phyloP scores from a whole-genome alignment of 2,797 vertebrate genomes.

The Enteromius unitaeniatus region DNA sequence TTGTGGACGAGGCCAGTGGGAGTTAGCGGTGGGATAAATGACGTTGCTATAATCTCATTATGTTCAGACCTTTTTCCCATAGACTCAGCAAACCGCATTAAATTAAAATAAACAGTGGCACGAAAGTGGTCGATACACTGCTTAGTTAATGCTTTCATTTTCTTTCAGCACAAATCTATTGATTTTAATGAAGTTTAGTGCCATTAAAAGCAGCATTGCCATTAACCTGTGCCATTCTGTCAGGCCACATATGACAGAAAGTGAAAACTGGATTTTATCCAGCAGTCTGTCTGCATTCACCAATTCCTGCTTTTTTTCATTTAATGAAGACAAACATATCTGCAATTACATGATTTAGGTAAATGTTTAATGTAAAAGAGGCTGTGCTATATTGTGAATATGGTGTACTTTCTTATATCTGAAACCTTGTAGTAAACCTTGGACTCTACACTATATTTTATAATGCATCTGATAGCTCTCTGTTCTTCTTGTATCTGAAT shows the following conservation, averaged over 20 bases:
- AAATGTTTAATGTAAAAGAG: not conserved
- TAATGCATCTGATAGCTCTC: not conserved
- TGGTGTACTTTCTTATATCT: not conserved
- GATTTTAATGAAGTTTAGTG: conserved; percentile 48
- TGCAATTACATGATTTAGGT: not conserved
- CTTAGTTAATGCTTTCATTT: conserved; percentile 40
- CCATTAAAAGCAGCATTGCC: conserved; percentile 43
- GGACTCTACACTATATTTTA: not conserved
- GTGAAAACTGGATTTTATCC: conserved; percentile 24
- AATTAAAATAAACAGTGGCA: conserved; percentile 24
- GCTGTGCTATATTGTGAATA: not conserved
- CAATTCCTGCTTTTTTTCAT: not conserved
- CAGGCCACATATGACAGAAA: conserved; percentile 29
- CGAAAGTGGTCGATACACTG: conserved; percentile 26
- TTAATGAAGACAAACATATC: conserved; percentile 7
- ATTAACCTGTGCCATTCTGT: conserved; percentile 38
- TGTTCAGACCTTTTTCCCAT: conserved; percentile 8
- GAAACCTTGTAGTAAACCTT: not conserved
- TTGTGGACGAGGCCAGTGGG: conserved; percentile 8
- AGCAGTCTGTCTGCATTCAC: conserved; percentile 1
- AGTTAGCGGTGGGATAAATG: conserved; percentile 35
- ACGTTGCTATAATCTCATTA: conserved; percentile 45
- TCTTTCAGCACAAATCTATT: conserved; percentile 29
- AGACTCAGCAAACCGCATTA: conserved; percentile 26
- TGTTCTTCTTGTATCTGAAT: not conserved